A percentile compares a stretch with the other conserved stretches of the same genome.
Evolutionary conservation across 2,113 vertebrate species (phyloP).

Genomic region (Siniperca knerii): DNA sequence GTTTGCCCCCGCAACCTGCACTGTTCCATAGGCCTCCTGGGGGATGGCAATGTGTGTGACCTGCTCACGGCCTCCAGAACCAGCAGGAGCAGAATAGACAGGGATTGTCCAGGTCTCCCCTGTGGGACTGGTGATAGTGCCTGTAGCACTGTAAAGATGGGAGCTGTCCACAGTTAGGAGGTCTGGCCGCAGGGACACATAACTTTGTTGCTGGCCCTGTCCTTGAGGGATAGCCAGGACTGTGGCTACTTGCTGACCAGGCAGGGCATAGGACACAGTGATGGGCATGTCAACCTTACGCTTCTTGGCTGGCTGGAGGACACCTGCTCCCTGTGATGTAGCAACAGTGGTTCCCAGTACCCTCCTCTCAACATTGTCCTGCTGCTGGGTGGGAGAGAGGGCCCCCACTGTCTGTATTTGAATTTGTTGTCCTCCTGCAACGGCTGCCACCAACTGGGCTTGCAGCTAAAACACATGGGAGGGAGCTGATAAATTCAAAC

Average conservation of each 20-base stretch:
- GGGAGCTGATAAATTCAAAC: neutral
- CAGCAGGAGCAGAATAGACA: slow-evolving; percentile 93
- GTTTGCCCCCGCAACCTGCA: slow-evolving; percentile 89
- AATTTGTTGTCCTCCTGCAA: slow-evolving; percentile 91
- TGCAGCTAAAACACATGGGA: slow-evolving; percentile 85
- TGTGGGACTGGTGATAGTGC: slow-evolving; percentile 98
- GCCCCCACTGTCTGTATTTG: slow-evolving; percentile 97
- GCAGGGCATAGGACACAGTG: slow-evolving; percentile 97
- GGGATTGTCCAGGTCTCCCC: slow-evolving; percentile 99
- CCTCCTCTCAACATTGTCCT: slow-evolving; percentile 72
- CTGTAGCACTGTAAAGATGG: slow-evolving; percentile 97
- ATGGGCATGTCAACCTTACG: slow-evolving; percentile 99
- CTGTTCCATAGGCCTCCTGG: slow-evolving; percentile 97
- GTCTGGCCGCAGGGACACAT: slow-evolving; percentile 96
- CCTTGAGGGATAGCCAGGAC: slow-evolving; percentile 96
- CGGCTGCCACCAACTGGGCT: slow-evolving; percentile 94
- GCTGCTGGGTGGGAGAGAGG: slow-evolving; percentile 91
- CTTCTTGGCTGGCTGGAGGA: slow-evolving; percentile 98
- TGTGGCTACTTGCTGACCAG: slow-evolving; percentile 97
- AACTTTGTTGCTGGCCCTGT: slow-evolving; percentile 96
- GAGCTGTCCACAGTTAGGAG: slow-evolving; percentile 99
- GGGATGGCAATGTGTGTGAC: slow-evolving; percentile 99
- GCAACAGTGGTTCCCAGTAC: slow-evolving; percentile 69
- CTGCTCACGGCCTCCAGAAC: slow-evolving; percentile 88
- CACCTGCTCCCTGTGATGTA: slow-evolving; percentile 89